Percentiles rank a stretch among this genome's conserved stretches.
Conservation (phyloP, 1,140 invertebrate genomes). For the Triops longicaudatus region DNA sequence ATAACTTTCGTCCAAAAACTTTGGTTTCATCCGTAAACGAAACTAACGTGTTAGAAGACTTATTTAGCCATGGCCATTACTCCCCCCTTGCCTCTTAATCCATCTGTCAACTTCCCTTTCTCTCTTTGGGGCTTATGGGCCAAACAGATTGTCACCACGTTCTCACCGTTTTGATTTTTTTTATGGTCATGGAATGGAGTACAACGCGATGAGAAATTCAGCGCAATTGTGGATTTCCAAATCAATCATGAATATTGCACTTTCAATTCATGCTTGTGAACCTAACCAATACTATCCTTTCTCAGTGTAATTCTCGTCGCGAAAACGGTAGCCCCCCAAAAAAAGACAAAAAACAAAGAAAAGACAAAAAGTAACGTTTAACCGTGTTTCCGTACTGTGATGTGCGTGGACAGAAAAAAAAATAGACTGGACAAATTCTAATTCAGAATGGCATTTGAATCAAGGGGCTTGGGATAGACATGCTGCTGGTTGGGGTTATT, state of each 20-base stretch:
- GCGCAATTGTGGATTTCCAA: not conserved
- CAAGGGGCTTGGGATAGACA: not conserved
- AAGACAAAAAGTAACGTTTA: not conserved
- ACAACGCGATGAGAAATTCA: slow-evolving; percentile 3
- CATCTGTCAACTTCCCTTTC: not conserved
- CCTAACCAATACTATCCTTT: not conserved
- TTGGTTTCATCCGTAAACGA: not conserved
- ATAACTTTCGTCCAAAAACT: not conserved
- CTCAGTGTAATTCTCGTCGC: not conserved
- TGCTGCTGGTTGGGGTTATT: not conserved
- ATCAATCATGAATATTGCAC: slow-evolving; percentile 12
- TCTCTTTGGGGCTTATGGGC: not conserved
- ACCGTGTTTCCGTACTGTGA: slow-evolving; percentile 14
- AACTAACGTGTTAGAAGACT: slow-evolving; percentile 12
- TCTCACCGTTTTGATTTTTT: slow-evolving; percentile 8
- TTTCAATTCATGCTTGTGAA: not conserved
- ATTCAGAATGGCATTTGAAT: not conserved
- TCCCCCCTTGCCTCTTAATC: not conserved
- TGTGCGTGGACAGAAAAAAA: not conserved
- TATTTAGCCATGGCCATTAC: not conserved
- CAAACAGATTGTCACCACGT: not conserved
- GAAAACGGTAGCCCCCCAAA: not conserved
- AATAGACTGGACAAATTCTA: not conserved
- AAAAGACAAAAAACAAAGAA: not conserved
- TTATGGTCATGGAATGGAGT: not conserved